Conservation (phyloP, 2,888 invertebrate genomes). For the Caenorhabditis doughertyi region DNA sequence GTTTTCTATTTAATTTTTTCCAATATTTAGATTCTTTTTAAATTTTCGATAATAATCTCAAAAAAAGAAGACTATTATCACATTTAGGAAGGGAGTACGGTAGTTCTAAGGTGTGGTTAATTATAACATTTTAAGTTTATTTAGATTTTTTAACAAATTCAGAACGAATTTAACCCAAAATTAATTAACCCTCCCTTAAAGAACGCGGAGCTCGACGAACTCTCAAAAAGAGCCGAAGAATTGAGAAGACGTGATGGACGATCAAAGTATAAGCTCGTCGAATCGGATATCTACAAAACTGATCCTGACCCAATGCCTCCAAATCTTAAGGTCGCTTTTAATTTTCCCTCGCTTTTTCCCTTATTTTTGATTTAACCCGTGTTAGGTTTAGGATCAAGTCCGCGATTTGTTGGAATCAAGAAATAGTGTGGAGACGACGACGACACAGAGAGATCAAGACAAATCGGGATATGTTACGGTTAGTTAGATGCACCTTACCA, state of each 20-base stretch:
- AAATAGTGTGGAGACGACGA: slow-evolving; percentile 73
- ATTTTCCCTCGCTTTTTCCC: slow-evolving; percentile 2
- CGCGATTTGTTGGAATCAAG: slow-evolving; percentile 77
- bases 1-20: slow-evolving; percentile 42
- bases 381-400: slow-evolving; percentile 71
- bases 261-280: slow-evolving; percentile 74
- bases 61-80: too few relatives aligned
- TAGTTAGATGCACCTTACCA: slow-evolving; percentile 16
- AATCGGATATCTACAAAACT: slow-evolving; percentile 78
- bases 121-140: too few relatives aligned
- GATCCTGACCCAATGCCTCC: slow-evolving; percentile 78
- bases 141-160: too few relatives aligned
- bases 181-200: slow-evolving; percentile 56
- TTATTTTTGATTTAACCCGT: slow-evolving; percentile 18
- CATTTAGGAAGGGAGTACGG: slow-evolving; percentile 26
- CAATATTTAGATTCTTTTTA: slow-evolving; percentile 6
- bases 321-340: slow-evolving; percentile 79
- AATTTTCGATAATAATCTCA: too few relatives aligned
- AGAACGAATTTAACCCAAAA: too few relatives aligned
- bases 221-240: slow-evolving; percentile 74
- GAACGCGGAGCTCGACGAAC: slow-evolving; percentile 80
- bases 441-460: slow-evolving; percentile 71
- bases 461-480: slow-evolving; percentile 81
- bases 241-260: slow-evolving; percentile 74
- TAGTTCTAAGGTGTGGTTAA: slow-evolving; percentile 15